Base-by-base conservation (phyloP, 2,888 invertebrate species). In the Ennomos erosarius region DNA sequence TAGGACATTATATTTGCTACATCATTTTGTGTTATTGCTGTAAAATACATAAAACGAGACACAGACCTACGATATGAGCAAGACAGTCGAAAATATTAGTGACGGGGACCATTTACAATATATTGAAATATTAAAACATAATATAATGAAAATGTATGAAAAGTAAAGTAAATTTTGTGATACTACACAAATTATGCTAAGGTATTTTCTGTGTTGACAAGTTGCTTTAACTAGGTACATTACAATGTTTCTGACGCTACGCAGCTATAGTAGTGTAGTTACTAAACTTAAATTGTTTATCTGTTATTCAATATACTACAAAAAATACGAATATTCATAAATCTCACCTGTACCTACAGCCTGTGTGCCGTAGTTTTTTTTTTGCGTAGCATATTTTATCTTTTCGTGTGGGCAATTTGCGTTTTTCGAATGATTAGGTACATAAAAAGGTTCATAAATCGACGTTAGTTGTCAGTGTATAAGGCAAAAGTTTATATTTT, bases 401-500 rank as follows among this genome's bases (percentile, higher is more conserved):
- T 53, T 16, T 58, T 11, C 39, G 26, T 44, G 34, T 6, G 38
- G 48, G 35, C 43, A 39, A 58, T 53, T 36, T 44, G 53, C 39
- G 49, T 42, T 53, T 54, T 49, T 55, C 12, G 43, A 65, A 53
- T 44, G 53, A 49, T 58, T 55, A n/a, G n/a, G n/a, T n/a, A 50
- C 4, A 26, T 6, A 26, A 26, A 26, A 55, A 50, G 37, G 37
- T 55, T 47, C 46, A 75, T 77, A 74, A 79, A 80, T 74, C 70
- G 70, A 66, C 75, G 58, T 60, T 64, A 69, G 62, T 55, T 68
- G 44, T 12, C 46, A 36, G 16, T n/a, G n/a, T 69, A 67, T 69
- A 75, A 73, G 69, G 72, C 71, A 76, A 79, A 78, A 78, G 78
- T 80, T 81, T 79, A 76, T 79, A 82, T 81, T 80, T 83, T 62